Evolutionary conservation across 2,797 vertebrate species (phyloP).

Genomic region (Dallia pectoralis): DNA sequence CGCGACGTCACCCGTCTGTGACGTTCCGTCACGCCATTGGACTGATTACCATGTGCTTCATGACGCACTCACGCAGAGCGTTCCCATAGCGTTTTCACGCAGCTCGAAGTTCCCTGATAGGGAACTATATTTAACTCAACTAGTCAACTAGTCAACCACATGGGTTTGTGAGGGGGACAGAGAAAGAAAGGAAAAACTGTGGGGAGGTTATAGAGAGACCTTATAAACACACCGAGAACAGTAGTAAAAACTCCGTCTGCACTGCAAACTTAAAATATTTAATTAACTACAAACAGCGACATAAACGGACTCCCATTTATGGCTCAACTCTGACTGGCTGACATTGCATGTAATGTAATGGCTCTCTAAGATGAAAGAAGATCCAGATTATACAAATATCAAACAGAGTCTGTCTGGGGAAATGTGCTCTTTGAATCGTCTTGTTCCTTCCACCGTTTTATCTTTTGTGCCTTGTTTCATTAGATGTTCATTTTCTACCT

Average conservation of each 20-base stretch:
- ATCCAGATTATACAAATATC: conserved; percentile 60
- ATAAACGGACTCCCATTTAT: conserved; percentile 46
- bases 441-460: conserved; percentile 4
- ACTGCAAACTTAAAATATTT: conserved; percentile 44
- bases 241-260: conserved; percentile 34
- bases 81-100: too few species aligned
- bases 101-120: too few species aligned
- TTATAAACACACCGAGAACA: conserved; percentile 36
- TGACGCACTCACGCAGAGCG: too few species aligned
- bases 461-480: neutral
- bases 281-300: conserved; percentile 58
- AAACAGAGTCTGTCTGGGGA: conserved; percentile 71
- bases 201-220: neutral
- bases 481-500: conserved; percentile 17
- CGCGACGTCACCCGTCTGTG: too few species aligned
- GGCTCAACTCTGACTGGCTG: conserved; percentile 36
- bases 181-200: neutral
- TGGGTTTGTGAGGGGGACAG: conserved; percentile 8
- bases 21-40: too few species aligned
- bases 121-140: conserved; percentile 46
- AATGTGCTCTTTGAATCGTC: conserved; percentile 51
- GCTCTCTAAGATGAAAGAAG: conserved; percentile 33
- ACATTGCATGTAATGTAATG: conserved; percentile 44
- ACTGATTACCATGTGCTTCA: too few species aligned
- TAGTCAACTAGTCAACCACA: conserved; percentile 44